Percentiles rank a stretch among this genome's conserved stretches.
These are phyloP conservation scores for Burhinus oedicnemus DNA, from an alignment of 2,113 vertebrate genomes.

Conservation along the genomic window DNA sequence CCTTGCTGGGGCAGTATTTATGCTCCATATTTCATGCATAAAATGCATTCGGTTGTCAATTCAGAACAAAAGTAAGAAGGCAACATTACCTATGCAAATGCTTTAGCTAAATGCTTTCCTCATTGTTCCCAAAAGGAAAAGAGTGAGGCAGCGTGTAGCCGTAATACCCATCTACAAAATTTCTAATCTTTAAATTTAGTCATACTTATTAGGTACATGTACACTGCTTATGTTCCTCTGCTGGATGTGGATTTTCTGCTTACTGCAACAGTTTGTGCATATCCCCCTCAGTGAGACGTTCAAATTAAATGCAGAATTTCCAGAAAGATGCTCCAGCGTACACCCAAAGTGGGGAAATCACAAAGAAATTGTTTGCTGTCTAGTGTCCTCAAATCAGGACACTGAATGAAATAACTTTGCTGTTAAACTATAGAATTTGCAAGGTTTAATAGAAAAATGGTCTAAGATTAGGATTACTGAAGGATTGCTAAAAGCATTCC, in stretches of 20 bases:
- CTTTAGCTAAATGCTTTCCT: slow-evolving; percentile 38
- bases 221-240: neutral
- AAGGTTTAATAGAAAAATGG: neutral
- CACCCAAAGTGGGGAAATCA: neutral
- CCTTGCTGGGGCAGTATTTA: neutral
- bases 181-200: neutral
- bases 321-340: neutral
- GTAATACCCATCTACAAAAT: neutral
- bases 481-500: neutral
- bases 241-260: neutral
- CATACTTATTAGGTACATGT: neutral
- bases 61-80: neutral
- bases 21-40: neutral
- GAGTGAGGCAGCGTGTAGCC: neutral
- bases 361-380: neutral
- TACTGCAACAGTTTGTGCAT: neutral
- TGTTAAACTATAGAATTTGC: neutral
- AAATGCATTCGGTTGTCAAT: neutral
- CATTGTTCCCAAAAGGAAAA: slow-evolving; percentile 2
- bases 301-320: neutral
- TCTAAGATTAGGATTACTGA: neutral
- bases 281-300: neutral
- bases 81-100: neutral
- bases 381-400: too few species aligned
- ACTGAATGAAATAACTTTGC: neutral